Conservation (phyloP, 2,888 invertebrate genomes). For the Herminia tarsipennalis region DNA sequence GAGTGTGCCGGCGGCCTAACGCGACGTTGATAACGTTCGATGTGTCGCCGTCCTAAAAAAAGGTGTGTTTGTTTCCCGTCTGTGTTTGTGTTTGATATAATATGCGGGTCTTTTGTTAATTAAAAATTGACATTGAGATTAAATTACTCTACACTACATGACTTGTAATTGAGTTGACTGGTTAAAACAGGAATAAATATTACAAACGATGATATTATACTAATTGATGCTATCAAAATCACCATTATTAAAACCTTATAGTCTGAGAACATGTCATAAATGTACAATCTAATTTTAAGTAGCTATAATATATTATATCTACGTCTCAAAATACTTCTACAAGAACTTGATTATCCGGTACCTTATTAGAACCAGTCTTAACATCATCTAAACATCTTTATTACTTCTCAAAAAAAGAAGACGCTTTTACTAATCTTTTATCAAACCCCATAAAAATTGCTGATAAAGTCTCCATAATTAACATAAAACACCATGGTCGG, state of each 20-base stretch:
- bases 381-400: constrained; percentile 20
- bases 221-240: no score
- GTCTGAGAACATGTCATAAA: no score
- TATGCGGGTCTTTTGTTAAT: constrained; percentile 67
- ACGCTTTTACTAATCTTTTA: constrained; percentile 25
- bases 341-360: no score
- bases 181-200: not conserved
- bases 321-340: no score
- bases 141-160: not conserved
- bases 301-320: no score
- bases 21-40: constrained; percentile 65
- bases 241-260: no score
- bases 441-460: constrained; percentile 36
- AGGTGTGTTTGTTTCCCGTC: constrained; percentile 69
- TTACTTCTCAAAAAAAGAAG: constrained; percentile 15
- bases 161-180: not conserved
- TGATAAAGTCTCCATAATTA: constrained; percentile 38
- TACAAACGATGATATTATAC: no score
- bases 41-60: constrained; percentile 69
- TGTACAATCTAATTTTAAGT: no score
- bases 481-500: constrained; percentile 24
- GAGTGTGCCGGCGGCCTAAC: constrained; percentile 66
- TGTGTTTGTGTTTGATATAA: constrained; percentile 67
- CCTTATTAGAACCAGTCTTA: constrained; percentile 1
- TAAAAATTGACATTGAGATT: constrained; percentile 57